phyloP scores from a whole-genome alignment of 2,888 invertebrate species.

The Pristionchus fissidentatus region DNA sequence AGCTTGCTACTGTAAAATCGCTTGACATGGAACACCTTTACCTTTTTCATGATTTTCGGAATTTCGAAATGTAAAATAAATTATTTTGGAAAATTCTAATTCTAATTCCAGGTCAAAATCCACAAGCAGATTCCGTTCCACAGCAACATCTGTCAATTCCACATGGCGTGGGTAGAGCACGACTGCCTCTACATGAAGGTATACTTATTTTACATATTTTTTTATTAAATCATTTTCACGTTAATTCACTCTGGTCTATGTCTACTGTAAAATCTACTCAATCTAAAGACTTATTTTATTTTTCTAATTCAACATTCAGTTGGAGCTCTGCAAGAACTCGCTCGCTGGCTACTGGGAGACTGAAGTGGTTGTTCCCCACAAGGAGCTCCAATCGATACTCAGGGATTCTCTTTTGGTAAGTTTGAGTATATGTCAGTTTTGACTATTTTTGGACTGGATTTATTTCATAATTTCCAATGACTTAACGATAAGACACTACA shows the following conservation, averaged over 20 bases:
- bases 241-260: too few relatives aligned
- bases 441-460: too few relatives aligned
- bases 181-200: background rate
- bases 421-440: background rate
- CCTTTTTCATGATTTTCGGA: background rate
- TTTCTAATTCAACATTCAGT: too few relatives aligned
- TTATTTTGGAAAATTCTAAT: background rate
- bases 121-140: conserved; percentile 5
- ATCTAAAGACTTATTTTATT: too few relatives aligned
- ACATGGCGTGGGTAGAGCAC: background rate
- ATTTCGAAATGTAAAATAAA: background rate
- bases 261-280: too few relatives aligned
- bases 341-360: conserved; percentile 11
- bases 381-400: background rate
- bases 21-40: too few relatives aligned
- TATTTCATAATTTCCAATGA: background rate
- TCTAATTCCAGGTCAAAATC: background rate
- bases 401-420: background rate
- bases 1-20: too few relatives aligned
- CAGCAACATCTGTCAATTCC: background rate
- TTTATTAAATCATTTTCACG: too few relatives aligned
- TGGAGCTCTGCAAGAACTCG: background rate
- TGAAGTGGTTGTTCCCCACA: background rate
- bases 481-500: too few relatives aligned
- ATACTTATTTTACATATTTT: too few relatives aligned